phyloP scores from a whole-genome alignment of 2,797 vertebrate genomes.

The Bucorvus abyssinicus region DNA sequence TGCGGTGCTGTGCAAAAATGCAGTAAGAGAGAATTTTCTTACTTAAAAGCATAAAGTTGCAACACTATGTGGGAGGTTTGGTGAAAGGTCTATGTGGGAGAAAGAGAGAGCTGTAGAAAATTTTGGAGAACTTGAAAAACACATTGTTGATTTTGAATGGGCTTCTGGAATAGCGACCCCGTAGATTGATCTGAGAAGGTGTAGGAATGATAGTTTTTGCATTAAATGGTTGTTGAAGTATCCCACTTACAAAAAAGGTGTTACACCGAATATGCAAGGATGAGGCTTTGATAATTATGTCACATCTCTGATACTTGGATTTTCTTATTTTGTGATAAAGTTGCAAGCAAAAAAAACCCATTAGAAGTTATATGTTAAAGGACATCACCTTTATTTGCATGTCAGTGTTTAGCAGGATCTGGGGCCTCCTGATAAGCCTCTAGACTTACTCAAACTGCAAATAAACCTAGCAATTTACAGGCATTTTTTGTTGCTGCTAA shows the following conservation, averaged over 20 bases:
- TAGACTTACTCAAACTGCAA: background rate
- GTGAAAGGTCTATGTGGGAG: background rate
- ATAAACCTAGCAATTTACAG: constrained; percentile 5
- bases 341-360: background rate
- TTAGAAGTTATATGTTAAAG: background rate
- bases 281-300: background rate
- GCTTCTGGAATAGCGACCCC: background rate
- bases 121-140: background rate
- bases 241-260: background rate
- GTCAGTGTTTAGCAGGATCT: background rate
- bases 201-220: background rate
- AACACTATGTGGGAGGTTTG: background rate
- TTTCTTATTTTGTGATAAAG: background rate
- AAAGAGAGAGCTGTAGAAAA: background rate
- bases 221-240: background rate
- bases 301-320: background rate
- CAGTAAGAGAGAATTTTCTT: background rate
- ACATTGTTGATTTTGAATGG: background rate
- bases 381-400: background rate
- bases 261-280: background rate
- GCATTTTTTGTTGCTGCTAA: constrained; percentile 5
- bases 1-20: background rate
- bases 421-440: background rate
- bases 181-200: background rate
- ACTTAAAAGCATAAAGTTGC: background rate